Conservation (phyloP, 2,797 vertebrate genomes). For the Bradypodion ventrale region DNA sequence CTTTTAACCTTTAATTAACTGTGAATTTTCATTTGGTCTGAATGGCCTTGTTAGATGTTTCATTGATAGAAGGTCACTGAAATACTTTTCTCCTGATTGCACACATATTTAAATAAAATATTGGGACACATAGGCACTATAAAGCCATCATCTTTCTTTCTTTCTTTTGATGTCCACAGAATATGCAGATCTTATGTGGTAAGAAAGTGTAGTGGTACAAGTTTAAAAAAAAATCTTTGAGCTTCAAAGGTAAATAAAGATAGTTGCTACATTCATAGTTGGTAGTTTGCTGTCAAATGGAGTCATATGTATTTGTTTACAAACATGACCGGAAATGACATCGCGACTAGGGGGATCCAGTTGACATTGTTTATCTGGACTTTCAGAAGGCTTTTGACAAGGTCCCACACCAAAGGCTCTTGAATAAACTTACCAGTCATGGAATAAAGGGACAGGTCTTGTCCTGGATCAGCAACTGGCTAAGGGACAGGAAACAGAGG, state of each 20-base stretch:
- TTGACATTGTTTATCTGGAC: too few species aligned
- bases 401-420: too few species aligned
- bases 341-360: too few species aligned
- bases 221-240: conserved; percentile 34
- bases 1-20: conserved; percentile 79
- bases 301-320: too few species aligned
- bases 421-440: too few species aligned
- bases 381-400: too few species aligned
- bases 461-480: too few species aligned
- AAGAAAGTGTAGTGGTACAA: conserved; percentile 56
- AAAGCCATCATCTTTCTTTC: conserved; percentile 57
- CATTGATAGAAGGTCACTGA: conserved; percentile 72
- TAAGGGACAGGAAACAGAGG: too few species aligned
- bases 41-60: conserved; percentile 65
- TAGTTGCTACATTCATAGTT: conserved; percentile 54
- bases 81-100: conserved; percentile 61
- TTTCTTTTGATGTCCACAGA: conserved; percentile 54
- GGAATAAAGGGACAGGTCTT: too few species aligned
- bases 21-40: conserved; percentile 71
- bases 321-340: too few species aligned
- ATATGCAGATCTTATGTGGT: conserved; percentile 53
- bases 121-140: conserved; percentile 53
- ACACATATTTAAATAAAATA: conserved; percentile 70
- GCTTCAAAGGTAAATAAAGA: conserved; percentile 71
- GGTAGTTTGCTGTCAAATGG: too few species aligned